Evolutionary conservation across 1,140 invertebrate species (phyloP).

Genomic region (Tigriopus japonicus): DNA sequence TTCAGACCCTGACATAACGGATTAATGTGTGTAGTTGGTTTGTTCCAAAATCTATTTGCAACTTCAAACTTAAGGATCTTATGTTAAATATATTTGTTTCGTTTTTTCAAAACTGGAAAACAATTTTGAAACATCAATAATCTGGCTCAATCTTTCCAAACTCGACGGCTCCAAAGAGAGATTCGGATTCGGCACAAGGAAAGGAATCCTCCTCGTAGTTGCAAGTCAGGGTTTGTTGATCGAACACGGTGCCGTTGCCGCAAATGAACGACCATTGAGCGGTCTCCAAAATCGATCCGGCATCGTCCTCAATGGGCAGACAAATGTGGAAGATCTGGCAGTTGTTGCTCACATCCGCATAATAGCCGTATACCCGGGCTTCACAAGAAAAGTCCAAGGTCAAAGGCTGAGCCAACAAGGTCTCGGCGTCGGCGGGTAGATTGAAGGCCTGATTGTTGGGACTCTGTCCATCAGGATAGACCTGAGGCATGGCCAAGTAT

Average conservation of each 20-base stretch:
- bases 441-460: background rate
- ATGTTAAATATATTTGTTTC: too few species aligned
- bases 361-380: slow-evolving; percentile 55
- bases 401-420: background rate
- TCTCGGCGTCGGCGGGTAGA: background rate
- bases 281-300: slow-evolving; percentile 35
- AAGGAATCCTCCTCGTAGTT: slow-evolving; percentile 21
- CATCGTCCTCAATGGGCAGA: slow-evolving; percentile 37
- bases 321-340: slow-evolving; percentile 73
- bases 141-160: slow-evolving; percentile 19
- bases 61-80: too few species aligned
- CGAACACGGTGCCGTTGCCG: slow-evolving; percentile 24
- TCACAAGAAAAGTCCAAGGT: slow-evolving; percentile 45
- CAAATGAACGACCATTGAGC: slow-evolving; percentile 22
- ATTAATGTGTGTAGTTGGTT: too few species aligned
- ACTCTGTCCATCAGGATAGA: too few species aligned
- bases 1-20: too few species aligned
- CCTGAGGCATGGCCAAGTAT: too few species aligned
- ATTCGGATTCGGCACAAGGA: slow-evolving; percentile 20
- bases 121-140: slow-evolving; percentile 16
- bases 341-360: slow-evolving; percentile 65
- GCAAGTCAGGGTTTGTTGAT: slow-evolving; percentile 24
- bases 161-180: slow-evolving; percentile 19
- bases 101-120: too few species aligned
- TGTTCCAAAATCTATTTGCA: too few species aligned